Base-by-base conservation (phyloP, 2,797 vertebrate species). In the Coregonus sp. region DNA sequence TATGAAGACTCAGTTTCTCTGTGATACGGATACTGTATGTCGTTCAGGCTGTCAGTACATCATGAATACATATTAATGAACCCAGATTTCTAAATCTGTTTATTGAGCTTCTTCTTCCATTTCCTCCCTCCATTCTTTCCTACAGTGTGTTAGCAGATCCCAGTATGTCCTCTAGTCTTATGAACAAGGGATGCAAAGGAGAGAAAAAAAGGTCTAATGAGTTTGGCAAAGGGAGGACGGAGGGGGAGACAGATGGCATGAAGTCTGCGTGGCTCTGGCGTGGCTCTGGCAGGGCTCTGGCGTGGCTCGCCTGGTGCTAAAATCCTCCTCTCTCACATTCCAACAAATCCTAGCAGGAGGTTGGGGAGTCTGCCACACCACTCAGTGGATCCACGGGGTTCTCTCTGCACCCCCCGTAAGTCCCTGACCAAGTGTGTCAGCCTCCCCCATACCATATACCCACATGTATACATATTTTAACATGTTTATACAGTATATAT, bases 271-370 rank as follows among this genome's bases (percentile, higher is more conserved):
- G 92, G 93, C 93, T 94, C 93, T 95, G 94, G 94, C 94, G 92
- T 89, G 88, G 89, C 89, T 93, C 88, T 25, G 25, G 25, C 25
- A 25, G 25, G 92, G 93, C 93, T 94, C 93, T 95, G 94, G 94
- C 94, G 92, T 89, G 88, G 89, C 89, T 93, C 88, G 90, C 90
- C 88, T 95, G 94, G 94, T 94, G 95, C 93, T 94, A 95, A 95
- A 95, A 95, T 94, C 94, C 92, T 94, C 91, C 93, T 95, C 94
- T 92, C 92, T 94, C 93, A 94, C 94, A 95, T 94, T 95, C 94
- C 94, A 95, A 94, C 93, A 94, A 95, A 94, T 95, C 93, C 92
- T 93, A 95, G 91, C 92, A 95, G 94, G 94, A 94, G 94, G 93
- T 92, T 93, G 91, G 90, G 89, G 92, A 95, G 94, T 93, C 93